Evolutionary conservation across 2,888 invertebrate genomes (phyloP).

Genomic region (Altica lythri): DNA sequence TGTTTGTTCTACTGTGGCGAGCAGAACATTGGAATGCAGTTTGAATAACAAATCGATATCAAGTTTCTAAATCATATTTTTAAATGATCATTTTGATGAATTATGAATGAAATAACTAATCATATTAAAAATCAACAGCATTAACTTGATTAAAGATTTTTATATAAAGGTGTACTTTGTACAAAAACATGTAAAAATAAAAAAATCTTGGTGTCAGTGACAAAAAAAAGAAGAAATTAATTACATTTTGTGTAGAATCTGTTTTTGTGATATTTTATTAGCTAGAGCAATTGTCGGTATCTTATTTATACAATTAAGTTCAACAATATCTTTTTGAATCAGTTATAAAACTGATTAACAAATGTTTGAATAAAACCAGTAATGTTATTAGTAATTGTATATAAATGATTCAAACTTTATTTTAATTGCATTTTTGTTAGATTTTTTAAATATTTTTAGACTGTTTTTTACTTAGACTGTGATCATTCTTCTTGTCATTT

Average conservation of each 20-base stretch:
- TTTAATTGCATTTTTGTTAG: not conserved
- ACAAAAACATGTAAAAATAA: not conserved
- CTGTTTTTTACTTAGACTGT: slow-evolving; percentile 35
- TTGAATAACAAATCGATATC: slow-evolving; percentile 38
- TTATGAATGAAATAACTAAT: not conserved
- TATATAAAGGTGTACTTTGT: not conserved
- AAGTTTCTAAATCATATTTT: not conserved
- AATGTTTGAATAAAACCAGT: not conserved
- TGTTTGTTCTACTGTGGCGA: slow-evolving; percentile 74
- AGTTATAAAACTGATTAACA: not conserved
- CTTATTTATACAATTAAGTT: not conserved
- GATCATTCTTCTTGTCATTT: slow-evolving; percentile 38
- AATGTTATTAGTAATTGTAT: not conserved
- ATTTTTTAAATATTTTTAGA: slow-evolving; percentile 18
- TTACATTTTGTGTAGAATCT: no score
- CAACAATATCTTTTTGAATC: not conserved
- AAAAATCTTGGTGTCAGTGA: no score
- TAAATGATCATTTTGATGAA: not conserved
- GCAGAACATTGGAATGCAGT: slow-evolving; percentile 70
- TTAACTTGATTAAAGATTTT: not conserved
- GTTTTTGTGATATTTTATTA: no score
- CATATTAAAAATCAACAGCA: not conserved
- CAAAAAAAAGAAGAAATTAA: no score
- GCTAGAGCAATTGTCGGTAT: no score
- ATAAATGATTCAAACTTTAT: not conserved